A percentile compares a stretch with the other conserved stretches of the same genome.
These are phyloP conservation scores for Actinemys pallida DNA, from an alignment of 2,113 vertebrate genomes.

Conservation along the genomic window DNA sequence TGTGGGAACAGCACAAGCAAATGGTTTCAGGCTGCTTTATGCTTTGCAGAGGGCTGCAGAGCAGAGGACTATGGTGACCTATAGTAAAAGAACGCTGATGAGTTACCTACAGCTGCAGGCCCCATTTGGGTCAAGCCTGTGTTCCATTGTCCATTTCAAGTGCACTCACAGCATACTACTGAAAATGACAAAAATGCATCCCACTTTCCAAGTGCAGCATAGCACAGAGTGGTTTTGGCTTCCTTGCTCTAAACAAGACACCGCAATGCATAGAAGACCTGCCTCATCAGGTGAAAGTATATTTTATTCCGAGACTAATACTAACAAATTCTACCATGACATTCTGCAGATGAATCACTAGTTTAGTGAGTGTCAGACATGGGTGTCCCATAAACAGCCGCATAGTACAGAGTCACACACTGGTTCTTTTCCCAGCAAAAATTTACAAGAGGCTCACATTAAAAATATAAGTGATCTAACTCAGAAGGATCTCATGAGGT, in stretches of 20 bases:
- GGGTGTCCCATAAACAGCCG: not conserved
- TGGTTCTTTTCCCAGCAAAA: not conserved
- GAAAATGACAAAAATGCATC: slow-evolving; percentile 45
- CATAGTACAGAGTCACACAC: not conserved
- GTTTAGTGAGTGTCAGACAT: not conserved
- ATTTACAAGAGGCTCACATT: not conserved
- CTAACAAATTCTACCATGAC: not conserved
- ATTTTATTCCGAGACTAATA: not conserved
- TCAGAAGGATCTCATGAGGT: not conserved
- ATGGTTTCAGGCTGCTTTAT: not conserved
- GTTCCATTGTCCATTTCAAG: not conserved
- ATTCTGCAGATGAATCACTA: not conserved
- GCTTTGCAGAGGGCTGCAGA: accelerated
- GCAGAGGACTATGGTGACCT: not conserved
- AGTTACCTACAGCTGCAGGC: not conserved
- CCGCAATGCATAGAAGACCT: not conserved
- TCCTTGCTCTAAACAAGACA: slow-evolving; percentile 75
- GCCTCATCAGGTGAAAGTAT: not conserved
- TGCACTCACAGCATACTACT: not conserved
- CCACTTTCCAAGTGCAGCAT: slow-evolving; percentile 59
- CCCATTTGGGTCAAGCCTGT: not conserved
- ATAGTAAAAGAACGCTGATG: not conserved
- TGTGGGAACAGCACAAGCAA: not conserved
- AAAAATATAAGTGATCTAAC: not conserved
- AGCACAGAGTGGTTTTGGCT: slow-evolving; percentile 77